Conservation (phyloP, 2,888 invertebrate species). For the Caenorhabditis parvicauda region DNA sequence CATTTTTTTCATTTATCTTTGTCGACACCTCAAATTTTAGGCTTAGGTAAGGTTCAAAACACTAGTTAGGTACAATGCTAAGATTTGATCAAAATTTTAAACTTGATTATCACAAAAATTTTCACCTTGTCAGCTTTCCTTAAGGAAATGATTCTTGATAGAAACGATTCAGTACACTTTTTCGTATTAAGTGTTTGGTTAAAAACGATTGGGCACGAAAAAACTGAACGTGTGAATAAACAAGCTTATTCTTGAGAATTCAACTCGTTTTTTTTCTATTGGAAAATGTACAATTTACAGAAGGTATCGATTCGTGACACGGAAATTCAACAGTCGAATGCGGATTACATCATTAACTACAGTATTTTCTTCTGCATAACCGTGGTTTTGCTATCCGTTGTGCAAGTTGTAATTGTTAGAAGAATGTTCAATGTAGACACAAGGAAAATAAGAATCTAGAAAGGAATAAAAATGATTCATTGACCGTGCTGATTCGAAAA, state of each 20-base stretch:
- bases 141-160: neutral
- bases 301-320: slow-evolving; percentile 31
- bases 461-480: neutral
- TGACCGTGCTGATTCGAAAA: too few relatives aligned
- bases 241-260: too few relatives aligned
- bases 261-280: neutral
- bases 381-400: slow-evolving; percentile 20
- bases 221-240: too few relatives aligned
- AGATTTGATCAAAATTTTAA: too few relatives aligned
- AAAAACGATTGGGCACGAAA: too few relatives aligned
- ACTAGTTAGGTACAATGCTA: too few relatives aligned
- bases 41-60: too few relatives aligned
- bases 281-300: neutral
- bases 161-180: neutral
- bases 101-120: too few relatives aligned
- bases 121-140: neutral
- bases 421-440: slow-evolving; percentile 25
- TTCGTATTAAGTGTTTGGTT: too few relatives aligned
- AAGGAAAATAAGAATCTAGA: slow-evolving; percentile 26
- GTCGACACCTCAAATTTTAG: too few relatives aligned
- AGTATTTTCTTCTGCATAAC: slow-evolving; percentile 20
- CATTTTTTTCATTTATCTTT: too few relatives aligned
- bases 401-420: slow-evolving; percentile 26
- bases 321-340: slow-evolving; percentile 24
- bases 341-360: slow-evolving; percentile 30